Evolutionary conservation across 1,140 invertebrate genomes (phyloP), one percentile per base, ranked within the genome.

Genomic region (Sarcophaga peregrina): DNA sequence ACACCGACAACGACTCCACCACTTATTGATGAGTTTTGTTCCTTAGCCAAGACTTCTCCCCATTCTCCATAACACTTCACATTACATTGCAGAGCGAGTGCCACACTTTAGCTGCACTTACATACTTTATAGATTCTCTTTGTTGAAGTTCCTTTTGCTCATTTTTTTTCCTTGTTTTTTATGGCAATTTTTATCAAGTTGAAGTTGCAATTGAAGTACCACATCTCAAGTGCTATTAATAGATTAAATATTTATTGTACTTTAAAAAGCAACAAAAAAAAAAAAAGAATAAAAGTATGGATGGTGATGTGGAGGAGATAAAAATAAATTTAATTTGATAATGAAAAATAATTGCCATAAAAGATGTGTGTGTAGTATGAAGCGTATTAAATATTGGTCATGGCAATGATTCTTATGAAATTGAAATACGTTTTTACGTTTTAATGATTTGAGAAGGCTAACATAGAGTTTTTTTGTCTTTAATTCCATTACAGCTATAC

Each of bases 401-500:
- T 58, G 54, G 54, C 54, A 58, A n/a, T 58, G 54, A 58, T 58
- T 58, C 54, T 58, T 58, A n/a, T 13, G 54, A 58, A 58, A 15
- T 58, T 58, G 25, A 58, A 58, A n/a, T 58, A n/a, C n/a, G n/a
- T n/a, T n/a, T n/a, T n/a, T n/a, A n/a, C n/a, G n/a, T n/a, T n/a
- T n/a, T n/a, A n/a, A n/a, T 4, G 25, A 37, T 37, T 37, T 37
- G 4, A 37, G 25, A 45, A n/a, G 5, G 2, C 8, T 50, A 54
- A 48, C 5, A 17, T 37, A 46, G 25, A 37, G 25, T 47, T 58
- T 81, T 81, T 68, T n/a, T n/a, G 10, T 20, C 20, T 50, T 81
- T 78, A 37, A 37, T 37, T 37, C 25, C 25, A 37, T 94, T 94
- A 50, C 92, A 98, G 96, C 95, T 86, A 94, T 97, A 82, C 97